Conservation (phyloP, 92 coral and sea anemone species). For the Actinostola sp. region DNA sequence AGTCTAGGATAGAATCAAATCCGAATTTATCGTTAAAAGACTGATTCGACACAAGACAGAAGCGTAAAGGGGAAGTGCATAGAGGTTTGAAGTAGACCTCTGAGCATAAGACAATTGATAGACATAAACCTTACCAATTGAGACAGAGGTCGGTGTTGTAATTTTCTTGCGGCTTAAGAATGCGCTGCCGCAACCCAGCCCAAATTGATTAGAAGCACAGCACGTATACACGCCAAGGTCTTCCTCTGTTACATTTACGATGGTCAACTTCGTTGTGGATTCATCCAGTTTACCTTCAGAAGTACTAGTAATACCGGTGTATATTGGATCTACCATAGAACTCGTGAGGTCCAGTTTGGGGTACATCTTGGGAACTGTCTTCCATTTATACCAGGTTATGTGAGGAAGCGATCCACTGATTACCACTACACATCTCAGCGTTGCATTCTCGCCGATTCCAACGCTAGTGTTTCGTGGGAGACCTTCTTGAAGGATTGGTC, state of each 20-base stretch:
- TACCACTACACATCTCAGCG: conserved; percentile 49
- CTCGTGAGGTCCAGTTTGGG: conserved; percentile 7
- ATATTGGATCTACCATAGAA: too few relatives aligned
- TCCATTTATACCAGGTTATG: conserved; percentile 64
- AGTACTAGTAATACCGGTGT: conserved; percentile 16
- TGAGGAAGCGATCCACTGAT: conserved; percentile 48
- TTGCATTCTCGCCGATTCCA: conserved; percentile 41
- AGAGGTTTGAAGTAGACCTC: too few relatives aligned
- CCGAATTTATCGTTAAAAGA: too few relatives aligned
- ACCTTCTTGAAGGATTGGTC: conserved; percentile 37
- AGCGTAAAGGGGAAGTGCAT: too few relatives aligned
- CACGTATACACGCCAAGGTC: conserved; percentile 93
- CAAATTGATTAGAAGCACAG: conserved; percentile 76
- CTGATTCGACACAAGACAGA: too few relatives aligned
- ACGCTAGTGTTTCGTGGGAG: conserved; percentile 52
- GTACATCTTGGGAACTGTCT: conserved; percentile 33
- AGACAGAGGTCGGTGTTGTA: neutral
- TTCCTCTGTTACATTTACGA: conserved; percentile 68
- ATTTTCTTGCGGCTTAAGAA: conserved; percentile 39
- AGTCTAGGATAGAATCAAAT: too few relatives aligned
- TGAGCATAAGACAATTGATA: too few relatives aligned
- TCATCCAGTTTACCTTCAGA: conserved; percentile 23
- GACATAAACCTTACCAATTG: conserved; percentile 9
- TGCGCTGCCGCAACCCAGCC: conserved; percentile 75
- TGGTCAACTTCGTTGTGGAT: conserved; percentile 50